Evolutionary conservation across 1,140 invertebrate genomes (phyloP).

Genomic region (Palaemon carinicauda): DNA sequence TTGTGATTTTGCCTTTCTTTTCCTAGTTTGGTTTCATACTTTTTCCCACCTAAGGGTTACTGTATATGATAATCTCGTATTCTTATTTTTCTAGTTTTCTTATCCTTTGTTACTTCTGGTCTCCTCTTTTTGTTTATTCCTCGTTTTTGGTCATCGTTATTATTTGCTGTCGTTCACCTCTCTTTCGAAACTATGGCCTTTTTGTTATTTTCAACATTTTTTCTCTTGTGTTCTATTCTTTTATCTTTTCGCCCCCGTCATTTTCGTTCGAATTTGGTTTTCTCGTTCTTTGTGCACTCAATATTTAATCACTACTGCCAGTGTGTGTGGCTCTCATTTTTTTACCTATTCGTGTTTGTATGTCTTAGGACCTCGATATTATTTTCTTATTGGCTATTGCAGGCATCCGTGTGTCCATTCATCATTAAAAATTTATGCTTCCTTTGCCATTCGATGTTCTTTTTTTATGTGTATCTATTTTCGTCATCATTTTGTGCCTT

Average conservation of each 20-base stretch:
- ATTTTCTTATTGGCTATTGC: neutral
- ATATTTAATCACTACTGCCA: neutral
- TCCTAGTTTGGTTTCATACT: neutral
- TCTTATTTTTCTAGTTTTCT: too few species aligned
- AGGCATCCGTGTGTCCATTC: neutral
- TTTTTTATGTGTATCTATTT: too few species aligned
- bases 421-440: neutral
- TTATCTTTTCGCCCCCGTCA: neutral
- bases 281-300: neutral
- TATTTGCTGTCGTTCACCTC: too few species aligned
- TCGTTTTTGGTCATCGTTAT: neutral
- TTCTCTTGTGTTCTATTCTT: neutral
- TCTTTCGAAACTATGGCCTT: too few species aligned
- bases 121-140: neutral
- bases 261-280: too few species aligned
- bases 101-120: neutral
- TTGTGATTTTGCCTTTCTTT: neutral
- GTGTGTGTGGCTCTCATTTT: neutral
- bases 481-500: too few species aligned
- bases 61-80: neutral
- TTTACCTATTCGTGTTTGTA: neutral
- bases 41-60: neutral
- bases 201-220: neutral
- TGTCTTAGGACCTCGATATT: neutral
- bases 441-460: too few species aligned